Base-by-base conservation (phyloP, 2,113 vertebrate genomes). In the Malurus melanocephalus region DNA sequence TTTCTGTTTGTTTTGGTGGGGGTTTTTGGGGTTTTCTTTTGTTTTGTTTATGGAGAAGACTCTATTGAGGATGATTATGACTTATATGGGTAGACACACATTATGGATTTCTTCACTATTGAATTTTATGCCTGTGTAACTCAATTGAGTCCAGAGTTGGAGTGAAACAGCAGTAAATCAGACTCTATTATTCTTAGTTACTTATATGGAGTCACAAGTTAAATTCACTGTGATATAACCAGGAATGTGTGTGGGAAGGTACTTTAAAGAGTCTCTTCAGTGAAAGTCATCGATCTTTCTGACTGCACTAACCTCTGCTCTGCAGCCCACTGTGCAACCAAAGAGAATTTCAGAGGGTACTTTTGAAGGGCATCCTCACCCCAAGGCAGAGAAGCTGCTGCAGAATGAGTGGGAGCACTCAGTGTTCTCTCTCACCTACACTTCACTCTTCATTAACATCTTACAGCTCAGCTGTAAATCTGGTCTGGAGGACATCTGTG, bases 71-170 rank as follows among this genome's bases (percentile, higher is more conserved):
- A 53, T 88, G 53, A 16, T 60, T 84, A 78, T 2, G 0, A 83
- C 33, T 92, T 93, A 84, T 91, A 81, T 40, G 48, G 42, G 11
- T 80, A 81, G 69, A 43, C 57, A 84, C 13, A 46, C 61, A 81
- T 93, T 94, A 91, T 59, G 51, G 83, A 88, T 95, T 92, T 88
- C 81, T 90, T 91, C 62, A 59, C 60, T 93, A 94, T 92, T 93
- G 80, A 92, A 93, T 94, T 96, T 92, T 84, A 79, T 81, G 74
- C 18, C 77, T 56, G 18, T 81, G 69, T 88, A 95, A 96, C 66
- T 91, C 93, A 88, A 88, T 93, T 93, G 80, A 91, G 73, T 69
- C 77, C 83, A 86, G 45, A 84, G 69, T 52, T 84, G 76, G 60
- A 91, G 72, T 26, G 73, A 91, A 73, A 77, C 28, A 91, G 83